Evolutionary conservation across 2,113 vertebrate species (phyloP).

Genomic region (Rhinolophus ferrumequinum): DNA sequence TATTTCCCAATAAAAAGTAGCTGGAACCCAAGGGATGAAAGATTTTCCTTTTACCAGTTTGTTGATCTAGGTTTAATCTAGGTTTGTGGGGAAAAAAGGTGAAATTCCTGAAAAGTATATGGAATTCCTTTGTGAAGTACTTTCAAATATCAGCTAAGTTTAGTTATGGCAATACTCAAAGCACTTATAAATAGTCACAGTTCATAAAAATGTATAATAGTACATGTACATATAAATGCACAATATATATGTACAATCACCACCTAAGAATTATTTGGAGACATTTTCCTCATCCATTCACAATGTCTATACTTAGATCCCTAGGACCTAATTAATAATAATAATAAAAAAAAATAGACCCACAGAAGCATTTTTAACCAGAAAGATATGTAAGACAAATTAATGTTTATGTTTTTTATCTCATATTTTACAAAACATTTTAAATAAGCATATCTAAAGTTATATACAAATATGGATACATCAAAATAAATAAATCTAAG

Average conservation of each 20-base stretch:
- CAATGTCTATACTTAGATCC: background rate
- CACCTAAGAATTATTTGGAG: background rate
- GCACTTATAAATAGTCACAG: background rate
- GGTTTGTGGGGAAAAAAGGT: background rate
- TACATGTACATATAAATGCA: background rate
- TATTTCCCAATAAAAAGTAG: background rate
- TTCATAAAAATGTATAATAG: background rate
- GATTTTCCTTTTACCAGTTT: background rate
- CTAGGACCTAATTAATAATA: background rate
- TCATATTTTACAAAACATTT: background rate
- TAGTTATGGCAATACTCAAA: background rate
- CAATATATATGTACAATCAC: background rate
- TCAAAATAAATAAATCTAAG: conserved; percentile 11
- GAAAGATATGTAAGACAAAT: background rate
- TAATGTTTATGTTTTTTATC: background rate
- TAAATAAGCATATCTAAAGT: background rate
- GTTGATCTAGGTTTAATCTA: background rate
- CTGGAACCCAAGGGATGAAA: background rate
- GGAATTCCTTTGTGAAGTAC: background rate
- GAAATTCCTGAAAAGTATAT: background rate
- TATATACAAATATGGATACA: background rate
- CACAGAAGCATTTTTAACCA: background rate
- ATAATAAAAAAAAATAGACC: background rate
- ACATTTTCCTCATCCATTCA: background rate
- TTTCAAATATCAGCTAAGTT: background rate